Evolutionary conservation across 92 coral and sea anemone genomes (phyloP).

Genomic region (Zoanthus solanderi): DNA sequence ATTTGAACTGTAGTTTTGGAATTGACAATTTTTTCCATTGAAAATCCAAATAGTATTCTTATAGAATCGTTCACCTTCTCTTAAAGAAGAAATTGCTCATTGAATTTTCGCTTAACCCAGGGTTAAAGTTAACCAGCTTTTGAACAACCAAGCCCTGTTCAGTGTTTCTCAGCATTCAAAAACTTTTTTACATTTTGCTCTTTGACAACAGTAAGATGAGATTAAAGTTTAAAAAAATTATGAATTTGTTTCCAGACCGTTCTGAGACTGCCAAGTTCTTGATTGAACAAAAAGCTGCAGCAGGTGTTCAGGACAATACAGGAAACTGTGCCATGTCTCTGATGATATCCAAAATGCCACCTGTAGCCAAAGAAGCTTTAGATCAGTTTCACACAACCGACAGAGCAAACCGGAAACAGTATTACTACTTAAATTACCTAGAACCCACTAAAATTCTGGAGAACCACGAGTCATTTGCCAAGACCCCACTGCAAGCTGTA

Average conservation of each 20-base stretch:
- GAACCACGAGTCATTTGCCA: constrained; percentile 57
- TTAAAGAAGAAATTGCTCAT: too few relatives aligned
- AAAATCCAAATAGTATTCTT: too few relatives aligned
- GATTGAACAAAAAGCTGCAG: constrained; percentile 78
- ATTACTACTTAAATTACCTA: constrained; percentile 88
- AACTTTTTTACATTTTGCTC: too few relatives aligned
- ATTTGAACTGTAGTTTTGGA: too few relatives aligned
- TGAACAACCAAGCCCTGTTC: background rate
- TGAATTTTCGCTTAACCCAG: too few relatives aligned
- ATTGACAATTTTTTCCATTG: too few relatives aligned
- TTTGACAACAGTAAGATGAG: too few relatives aligned
- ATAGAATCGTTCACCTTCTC: too few relatives aligned
- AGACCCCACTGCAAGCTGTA: constrained; percentile 87
- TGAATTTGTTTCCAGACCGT: constrained; percentile 67
- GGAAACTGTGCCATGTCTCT: constrained; percentile 89
- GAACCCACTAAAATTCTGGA: constrained; percentile 72
- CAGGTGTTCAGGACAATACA: constrained; percentile 84
- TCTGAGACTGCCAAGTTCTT: constrained; percentile 95
- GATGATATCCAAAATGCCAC: constrained; percentile 99
- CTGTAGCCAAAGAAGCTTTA: constrained; percentile 97
- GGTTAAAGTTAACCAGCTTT: too few relatives aligned
- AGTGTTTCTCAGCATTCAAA: background rate
- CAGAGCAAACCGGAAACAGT: constrained; percentile 94
- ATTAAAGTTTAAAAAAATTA: background rate
- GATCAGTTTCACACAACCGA: constrained; percentile 97